phyloP scores from a whole-genome alignment of 1,140 invertebrate species.

The Nephotettix cincticeps region DNA sequence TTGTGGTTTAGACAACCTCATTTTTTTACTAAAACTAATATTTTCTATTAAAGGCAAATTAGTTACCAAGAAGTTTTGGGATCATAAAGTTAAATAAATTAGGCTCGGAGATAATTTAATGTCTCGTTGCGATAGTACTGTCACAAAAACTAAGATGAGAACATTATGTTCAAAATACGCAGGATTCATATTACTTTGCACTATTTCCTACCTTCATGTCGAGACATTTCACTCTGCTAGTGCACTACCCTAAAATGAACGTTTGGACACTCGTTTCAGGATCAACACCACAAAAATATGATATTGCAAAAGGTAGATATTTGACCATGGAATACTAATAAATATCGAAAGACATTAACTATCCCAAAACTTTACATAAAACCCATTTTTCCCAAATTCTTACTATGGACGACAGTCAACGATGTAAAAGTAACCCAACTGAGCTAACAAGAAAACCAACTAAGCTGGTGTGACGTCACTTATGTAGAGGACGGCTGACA shows the following conservation, averaged over 20 bases:
- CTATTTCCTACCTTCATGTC: constrained; percentile 68
- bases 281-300: too few relatives aligned
- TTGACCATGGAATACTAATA: background rate
- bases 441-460: constrained; percentile 64
- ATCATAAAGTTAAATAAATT: too few relatives aligned
- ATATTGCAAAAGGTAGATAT: background rate
- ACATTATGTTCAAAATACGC: too few relatives aligned
- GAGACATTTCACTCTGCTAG: constrained; percentile 67
- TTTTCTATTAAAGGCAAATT: too few relatives aligned
- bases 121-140: too few relatives aligned
- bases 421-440: constrained; percentile 31
- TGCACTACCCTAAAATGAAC: constrained; percentile 44
- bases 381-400: background rate
- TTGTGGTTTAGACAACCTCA: too few relatives aligned
- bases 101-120: too few relatives aligned
- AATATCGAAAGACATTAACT: background rate
- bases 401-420: constrained; percentile 18
- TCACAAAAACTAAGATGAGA: too few relatives aligned
- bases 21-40: too few relatives aligned
- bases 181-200: too few relatives aligned
- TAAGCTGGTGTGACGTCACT: constrained; percentile 68
- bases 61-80: too few relatives aligned
- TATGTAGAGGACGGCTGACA: background rate
- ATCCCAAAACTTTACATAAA: background rate
- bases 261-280: too few relatives aligned